Evolutionary conservation across 30 jellyfish, hydroid and myxozoan genomes (phyloP).

Genomic region (Euphysa ruthae): DNA sequence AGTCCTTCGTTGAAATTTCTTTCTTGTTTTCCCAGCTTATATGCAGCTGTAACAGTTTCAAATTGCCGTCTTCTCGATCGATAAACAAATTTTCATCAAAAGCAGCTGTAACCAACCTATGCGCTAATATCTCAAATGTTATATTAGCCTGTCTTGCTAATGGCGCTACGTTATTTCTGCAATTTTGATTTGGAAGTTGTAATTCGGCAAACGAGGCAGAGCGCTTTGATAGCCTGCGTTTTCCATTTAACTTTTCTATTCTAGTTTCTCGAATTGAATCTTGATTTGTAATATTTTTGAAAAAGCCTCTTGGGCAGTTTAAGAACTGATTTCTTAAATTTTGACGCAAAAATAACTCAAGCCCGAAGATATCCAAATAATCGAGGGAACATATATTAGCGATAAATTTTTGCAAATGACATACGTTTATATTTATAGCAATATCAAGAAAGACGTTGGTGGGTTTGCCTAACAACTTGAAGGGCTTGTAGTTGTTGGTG

Average conservation of each 20-base stretch:
- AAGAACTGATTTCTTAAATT: not conserved
- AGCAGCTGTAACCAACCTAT: not conserved
- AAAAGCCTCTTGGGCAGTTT: not conserved
- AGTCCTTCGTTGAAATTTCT: not conserved
- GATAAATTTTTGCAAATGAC: not conserved
- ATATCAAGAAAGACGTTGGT: not conserved
- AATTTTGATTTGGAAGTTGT: constrained; percentile 2
- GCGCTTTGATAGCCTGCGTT: not conserved
- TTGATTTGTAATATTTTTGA: too few species aligned
- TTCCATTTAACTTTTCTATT: too few species aligned
- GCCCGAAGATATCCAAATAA: not conserved
- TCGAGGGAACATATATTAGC: not conserved
- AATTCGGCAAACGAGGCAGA: not conserved
- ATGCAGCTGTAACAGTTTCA: not conserved
- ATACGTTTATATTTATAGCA: not conserved
- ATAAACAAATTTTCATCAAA: not conserved
- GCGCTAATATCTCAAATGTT: not conserved
- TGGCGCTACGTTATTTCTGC: constrained; percentile 3
- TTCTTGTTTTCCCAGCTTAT: constrained; percentile 7
- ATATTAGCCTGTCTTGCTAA: not conserved
- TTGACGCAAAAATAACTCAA: not conserved
- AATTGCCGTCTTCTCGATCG: constrained; percentile 23
- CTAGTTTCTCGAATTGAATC: too few species aligned
- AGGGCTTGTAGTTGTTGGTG: not conserved
- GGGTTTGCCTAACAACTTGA: not conserved